Evolutionary conservation across 2,888 invertebrate genomes (phyloP), one percentile per base, ranked within the genome.

Genomic region (Drosophila borealis): DNA sequence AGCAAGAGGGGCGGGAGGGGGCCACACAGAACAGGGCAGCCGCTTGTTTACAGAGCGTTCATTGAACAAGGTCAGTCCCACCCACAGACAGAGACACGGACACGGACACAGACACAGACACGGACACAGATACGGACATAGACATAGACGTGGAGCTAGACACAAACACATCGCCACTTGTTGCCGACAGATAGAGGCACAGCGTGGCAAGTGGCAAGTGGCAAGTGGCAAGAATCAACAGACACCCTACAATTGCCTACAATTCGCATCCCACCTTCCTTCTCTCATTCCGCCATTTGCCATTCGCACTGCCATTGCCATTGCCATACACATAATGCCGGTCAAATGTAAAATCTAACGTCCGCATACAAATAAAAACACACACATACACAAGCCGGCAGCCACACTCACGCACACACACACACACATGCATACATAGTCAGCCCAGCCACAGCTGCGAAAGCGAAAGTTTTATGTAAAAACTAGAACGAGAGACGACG

Each of bases 401-500:
- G 34, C 63, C 45, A 51, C 29, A 25, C 48, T 63, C 39, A 56
- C 49, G 48, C 29, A 44, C 19, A 29, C 37, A 53, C 51, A 67
- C 29, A 21, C 51, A 67, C 29, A 54, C 37, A 70, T 2, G 14
- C 10, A 39, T 34, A 50, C 33, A 46, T 29, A 49, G 54, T 29
- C 51, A 41, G 11, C 9, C 29, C 71, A 54, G 72, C 49, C 60
- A 55, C 34, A 46, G 56, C 57, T 64, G 54, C 48, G 81, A 86
- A 87, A 86, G 81, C 75, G 85, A 89, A 86, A 89, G 85, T 86
- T 81, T 86, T 86, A 68, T 85, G 84, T 83, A 86, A 88, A 84
- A 84, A 84, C 84, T 88, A 84, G 68, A 70, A 67, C 69, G 71
- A 80, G 86, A 55, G 54, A 63, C 77, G 53, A 70, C 53, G 54